phyloP scores from a whole-genome alignment of 2,113 vertebrate species.

The Riparia riparia region DNA sequence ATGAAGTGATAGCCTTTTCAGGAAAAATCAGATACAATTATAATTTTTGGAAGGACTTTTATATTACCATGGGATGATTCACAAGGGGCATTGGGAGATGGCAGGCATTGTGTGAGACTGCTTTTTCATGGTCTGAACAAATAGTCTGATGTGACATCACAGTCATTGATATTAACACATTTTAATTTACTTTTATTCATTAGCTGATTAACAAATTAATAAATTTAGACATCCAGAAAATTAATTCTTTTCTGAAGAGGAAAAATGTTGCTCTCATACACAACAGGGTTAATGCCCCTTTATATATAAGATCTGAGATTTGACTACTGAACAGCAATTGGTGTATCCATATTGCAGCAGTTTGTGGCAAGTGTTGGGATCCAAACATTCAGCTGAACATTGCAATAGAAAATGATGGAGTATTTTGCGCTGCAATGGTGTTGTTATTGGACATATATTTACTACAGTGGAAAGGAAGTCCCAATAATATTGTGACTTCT shows the following conservation, averaged over 20 bases:
- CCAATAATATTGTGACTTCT: neutral
- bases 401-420: neutral
- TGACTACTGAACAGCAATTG: neutral
- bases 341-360: neutral
- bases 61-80: neutral
- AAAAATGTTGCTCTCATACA: neutral
- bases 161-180: neutral
- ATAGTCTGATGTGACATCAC: neutral
- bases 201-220: neutral
- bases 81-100: neutral
- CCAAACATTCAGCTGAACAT: neutral
- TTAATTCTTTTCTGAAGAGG: neutral
- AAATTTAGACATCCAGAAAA: neutral
- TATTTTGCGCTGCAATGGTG: neutral
- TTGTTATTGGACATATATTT: neutral
- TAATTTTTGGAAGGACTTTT: neutral
- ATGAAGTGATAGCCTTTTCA: neutral
- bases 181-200: neutral
- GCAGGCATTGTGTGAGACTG: neutral
- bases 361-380: neutral
- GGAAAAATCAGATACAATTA: neutral
- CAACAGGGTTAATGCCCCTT: neutral
- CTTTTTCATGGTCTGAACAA: neutral
- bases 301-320: neutral
- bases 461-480: neutral